A percentile compares a stretch with the other conserved stretches of the same genome.
These are phyloP conservation scores for Drosophila paulistorum DNA, from an alignment of 1,140 invertebrate genomes.

Conservation along the genomic window DNA sequence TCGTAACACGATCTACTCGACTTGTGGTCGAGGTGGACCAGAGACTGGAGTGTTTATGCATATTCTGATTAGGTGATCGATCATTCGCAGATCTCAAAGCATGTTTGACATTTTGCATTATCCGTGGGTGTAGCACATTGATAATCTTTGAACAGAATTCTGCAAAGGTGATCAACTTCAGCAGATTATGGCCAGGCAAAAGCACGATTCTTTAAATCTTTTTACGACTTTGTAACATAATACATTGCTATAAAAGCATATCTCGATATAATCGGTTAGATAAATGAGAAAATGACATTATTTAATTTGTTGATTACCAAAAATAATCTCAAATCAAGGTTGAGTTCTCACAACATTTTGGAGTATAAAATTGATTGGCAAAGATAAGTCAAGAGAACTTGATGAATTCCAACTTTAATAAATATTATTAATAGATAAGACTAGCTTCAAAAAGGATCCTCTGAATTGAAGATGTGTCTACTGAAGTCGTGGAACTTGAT, in stretches of 20 bases:
- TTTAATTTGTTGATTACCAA: not conserved
- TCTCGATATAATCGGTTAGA: not conserved
- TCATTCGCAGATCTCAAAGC: conserved; percentile 17
- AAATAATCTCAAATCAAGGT: not conserved
- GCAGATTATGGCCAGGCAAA: conserved; percentile 1
- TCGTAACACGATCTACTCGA: conserved; percentile 6
- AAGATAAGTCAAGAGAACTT: too few species aligned
- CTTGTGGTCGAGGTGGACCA: conserved; percentile 51
- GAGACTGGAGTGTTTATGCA: conserved; percentile 39
- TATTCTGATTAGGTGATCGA: conserved; percentile 49
- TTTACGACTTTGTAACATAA: not conserved
- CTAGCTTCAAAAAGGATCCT: too few species aligned
- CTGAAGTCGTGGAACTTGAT: too few species aligned
- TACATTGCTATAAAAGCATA: not conserved
- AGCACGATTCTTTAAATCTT: conserved; percentile 5
- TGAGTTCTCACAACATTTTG: not conserved
- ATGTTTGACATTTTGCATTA: conserved; percentile 36
- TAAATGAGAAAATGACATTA: not conserved
- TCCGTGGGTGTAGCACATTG: conserved; percentile 37
- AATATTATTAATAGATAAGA: too few species aligned
- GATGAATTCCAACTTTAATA: too few species aligned
- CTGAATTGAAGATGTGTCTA: too few species aligned
- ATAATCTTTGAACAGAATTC: conserved; percentile 5
- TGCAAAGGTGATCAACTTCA: conserved; percentile 11
- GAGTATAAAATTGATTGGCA: not conserved